These are phyloP conservation scores for Mionectes olivaceus DNA, from an alignment of 2,797 vertebrate species.

Conservation along the genomic window DNA sequence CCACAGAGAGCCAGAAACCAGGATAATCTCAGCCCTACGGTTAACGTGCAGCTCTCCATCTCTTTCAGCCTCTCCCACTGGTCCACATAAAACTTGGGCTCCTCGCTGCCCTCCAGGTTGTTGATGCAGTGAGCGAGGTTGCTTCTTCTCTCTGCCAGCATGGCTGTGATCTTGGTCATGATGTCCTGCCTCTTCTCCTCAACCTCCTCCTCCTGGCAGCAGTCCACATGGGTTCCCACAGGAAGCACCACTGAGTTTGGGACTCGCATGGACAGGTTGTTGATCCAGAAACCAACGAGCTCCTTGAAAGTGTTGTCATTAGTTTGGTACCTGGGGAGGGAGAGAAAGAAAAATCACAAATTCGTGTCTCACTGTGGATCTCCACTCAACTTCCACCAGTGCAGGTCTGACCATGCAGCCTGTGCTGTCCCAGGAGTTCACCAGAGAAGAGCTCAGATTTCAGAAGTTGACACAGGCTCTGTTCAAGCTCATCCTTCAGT, in stretches of 20 bases:
- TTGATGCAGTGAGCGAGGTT: slow-evolving; percentile 68
- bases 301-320: slow-evolving; percentile 70
- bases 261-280: slow-evolving; percentile 79
- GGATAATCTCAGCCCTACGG: slow-evolving; percentile 32
- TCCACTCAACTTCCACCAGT: background rate
- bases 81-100: slow-evolving; percentile 65
- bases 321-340: slow-evolving; percentile 48
- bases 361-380: accelerated
- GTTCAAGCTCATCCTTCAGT: background rate
- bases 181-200: slow-evolving; percentile 75
- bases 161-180: slow-evolving; percentile 58
- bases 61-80: slow-evolving; percentile 77
- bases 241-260: slow-evolving; percentile 80
- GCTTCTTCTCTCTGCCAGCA: slow-evolving; percentile 68
- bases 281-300: slow-evolving; percentile 83
- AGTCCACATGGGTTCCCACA: slow-evolving; percentile 80
- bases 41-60: slow-evolving; percentile 69
- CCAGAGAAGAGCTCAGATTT: background rate
- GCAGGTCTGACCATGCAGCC: background rate
- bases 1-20: background rate
- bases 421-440: background rate
- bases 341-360: background rate
- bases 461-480: background rate
- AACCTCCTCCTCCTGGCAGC: slow-evolving; percentile 73
- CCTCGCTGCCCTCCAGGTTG: slow-evolving; percentile 70